Conservation (phyloP, 2,888 invertebrate genomes). For the Cephus nigrinus region DNA sequence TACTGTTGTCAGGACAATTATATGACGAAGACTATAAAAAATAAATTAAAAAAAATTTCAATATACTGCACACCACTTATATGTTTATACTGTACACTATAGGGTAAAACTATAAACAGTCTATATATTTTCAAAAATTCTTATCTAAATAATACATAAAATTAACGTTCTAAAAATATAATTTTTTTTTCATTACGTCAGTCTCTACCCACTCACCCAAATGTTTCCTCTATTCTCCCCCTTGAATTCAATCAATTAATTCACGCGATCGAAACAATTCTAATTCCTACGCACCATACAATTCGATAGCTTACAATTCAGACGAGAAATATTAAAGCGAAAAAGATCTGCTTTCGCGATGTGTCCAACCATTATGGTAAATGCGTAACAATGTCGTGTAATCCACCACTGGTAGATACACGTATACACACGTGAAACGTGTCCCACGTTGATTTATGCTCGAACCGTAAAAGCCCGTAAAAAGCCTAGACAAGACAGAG, state of each 20-base stretch:
- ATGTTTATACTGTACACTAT: too few species aligned
- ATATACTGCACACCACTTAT: too few species aligned
- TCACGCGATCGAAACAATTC: background rate
- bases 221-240: background rate
- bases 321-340: background rate
- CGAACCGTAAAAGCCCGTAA: background rate
- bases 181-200: background rate
- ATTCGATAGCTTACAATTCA: background rate
- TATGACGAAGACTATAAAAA: background rate
- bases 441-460: background rate
- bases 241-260: background rate
- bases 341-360: background rate
- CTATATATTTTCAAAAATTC: too few species aligned
- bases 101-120: too few species aligned
- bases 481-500: background rate
- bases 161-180: too few species aligned
- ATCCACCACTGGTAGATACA: background rate
- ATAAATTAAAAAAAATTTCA: background rate
- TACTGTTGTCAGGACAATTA: background rate
- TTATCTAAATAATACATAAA: too few species aligned
- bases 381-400: background rate
- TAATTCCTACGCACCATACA: background rate
- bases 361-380: background rate
- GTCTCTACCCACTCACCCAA: background rate
- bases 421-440: background rate